Conservation (phyloP, 2,888 invertebrate species). For the Drosophila borealis region DNA sequence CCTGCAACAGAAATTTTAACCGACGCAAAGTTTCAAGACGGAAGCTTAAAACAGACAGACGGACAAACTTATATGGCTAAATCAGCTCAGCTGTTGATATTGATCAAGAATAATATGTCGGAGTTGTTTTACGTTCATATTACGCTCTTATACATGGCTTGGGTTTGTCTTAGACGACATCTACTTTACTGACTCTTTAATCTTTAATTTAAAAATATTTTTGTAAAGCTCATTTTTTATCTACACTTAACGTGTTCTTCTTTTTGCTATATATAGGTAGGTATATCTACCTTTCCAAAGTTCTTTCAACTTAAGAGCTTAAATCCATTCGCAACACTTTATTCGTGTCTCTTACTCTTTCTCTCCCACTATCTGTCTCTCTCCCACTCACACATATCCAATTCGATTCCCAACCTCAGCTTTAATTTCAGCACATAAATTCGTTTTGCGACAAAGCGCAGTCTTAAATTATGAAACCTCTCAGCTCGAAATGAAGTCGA, state of each 20-base stretch:
- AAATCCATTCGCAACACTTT: neutral
- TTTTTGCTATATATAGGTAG: too few species aligned
- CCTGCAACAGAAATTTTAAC: too few species aligned
- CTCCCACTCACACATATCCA: neutral
- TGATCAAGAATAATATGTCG: too few species aligned
- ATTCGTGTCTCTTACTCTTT: neutral
- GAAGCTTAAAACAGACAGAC: too few species aligned
- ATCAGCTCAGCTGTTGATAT: too few species aligned
- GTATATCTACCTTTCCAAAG: neutral
- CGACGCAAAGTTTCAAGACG: too few species aligned
- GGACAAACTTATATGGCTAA: too few species aligned
- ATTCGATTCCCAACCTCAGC: conserved; percentile 35
- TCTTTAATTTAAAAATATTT: neutral
- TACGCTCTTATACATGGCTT: too few species aligned
- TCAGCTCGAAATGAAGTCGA: conserved; percentile 52
- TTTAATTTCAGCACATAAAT: conserved; percentile 76
- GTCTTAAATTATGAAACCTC: conserved; percentile 62
- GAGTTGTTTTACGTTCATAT: too few species aligned
- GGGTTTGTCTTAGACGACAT: neutral
- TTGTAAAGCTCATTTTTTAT: neutral
- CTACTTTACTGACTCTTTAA: neutral
- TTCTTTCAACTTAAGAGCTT: conserved; percentile 6
- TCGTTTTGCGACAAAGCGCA: conserved; percentile 61
- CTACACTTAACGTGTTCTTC: too few species aligned
- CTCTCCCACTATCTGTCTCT: neutral